phyloP scores from a whole-genome alignment of 2,113 vertebrate species.

The Oncorhynchus masou region DNA sequence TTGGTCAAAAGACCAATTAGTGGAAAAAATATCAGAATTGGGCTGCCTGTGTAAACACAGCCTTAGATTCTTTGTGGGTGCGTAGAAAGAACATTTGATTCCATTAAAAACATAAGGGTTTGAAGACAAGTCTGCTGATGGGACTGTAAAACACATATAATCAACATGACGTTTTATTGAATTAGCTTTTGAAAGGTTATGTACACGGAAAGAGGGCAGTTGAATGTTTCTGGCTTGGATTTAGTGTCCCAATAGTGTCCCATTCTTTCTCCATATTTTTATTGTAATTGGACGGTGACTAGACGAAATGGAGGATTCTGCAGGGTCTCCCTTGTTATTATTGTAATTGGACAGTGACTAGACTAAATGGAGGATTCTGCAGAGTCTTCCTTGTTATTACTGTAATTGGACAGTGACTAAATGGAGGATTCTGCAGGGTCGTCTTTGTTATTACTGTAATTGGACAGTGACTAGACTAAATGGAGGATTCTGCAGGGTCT shows the following conservation, averaged over 20 bases:
- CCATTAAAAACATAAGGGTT: conserved; percentile 16
- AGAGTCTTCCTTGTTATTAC: no score
- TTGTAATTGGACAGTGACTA: background rate
- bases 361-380: no score
- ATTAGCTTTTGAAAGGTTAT: background rate
- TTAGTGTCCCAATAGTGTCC: no score
- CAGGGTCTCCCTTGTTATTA: no score
- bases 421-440: no score
- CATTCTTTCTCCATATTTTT: no score
- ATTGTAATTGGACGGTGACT: background rate
- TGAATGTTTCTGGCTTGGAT: no score
- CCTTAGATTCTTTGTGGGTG: conserved; percentile 5
- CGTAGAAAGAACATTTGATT: background rate
- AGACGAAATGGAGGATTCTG: no score
- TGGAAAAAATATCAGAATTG: no score
- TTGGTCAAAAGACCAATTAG: no score
- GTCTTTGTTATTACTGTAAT: background rate
- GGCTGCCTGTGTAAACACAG: no score
- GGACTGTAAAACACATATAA: background rate
- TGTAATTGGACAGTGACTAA: background rate
- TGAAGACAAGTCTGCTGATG: conserved; percentile 2
- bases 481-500: no score
- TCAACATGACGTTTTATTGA: background rate
- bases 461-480: background rate
- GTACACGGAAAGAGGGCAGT: background rate